A percentile compares a stretch with the other conserved stretches of the same genome.
These are phyloP conservation scores for Drosophila flavopinicola DNA, from an alignment of 2,888 invertebrate genomes.

Conservation along the genomic window DNA sequence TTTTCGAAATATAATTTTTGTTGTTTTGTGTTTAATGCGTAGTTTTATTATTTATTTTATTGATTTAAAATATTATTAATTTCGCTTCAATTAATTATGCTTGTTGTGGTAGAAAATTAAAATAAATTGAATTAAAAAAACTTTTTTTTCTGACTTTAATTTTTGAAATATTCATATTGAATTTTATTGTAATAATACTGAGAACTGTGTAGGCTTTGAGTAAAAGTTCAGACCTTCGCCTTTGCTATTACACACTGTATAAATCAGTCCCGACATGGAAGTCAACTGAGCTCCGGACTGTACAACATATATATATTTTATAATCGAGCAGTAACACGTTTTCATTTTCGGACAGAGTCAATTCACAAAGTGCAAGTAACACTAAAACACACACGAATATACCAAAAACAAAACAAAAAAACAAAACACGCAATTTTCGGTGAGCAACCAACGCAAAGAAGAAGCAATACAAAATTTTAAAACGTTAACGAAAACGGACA, in stretches of 20 bases:
- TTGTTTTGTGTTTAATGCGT: too few relatives aligned
- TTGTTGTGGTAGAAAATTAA: too few relatives aligned
- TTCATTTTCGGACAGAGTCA: conserved; percentile 27
- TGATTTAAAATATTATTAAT: too few relatives aligned
- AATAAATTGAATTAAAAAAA: too few relatives aligned
- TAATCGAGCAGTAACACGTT: conserved; percentile 25
- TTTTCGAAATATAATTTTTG: too few relatives aligned
- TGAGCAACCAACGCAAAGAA: neutral
- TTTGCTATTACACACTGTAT: conserved; percentile 31
- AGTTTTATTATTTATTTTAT: too few relatives aligned
- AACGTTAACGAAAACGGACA: conserved; percentile 4
- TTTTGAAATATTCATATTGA: too few relatives aligned
- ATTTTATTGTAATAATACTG: too few relatives aligned
- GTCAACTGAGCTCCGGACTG: conserved; percentile 19
- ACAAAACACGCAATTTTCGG: neutral
- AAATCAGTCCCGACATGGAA: conserved; percentile 26
- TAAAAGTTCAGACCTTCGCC: conserved; percentile 2
- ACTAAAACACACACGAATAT: conserved; percentile 1
- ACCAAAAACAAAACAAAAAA: neutral
- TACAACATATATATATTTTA: conserved; percentile 25
- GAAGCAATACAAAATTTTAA: conserved; percentile 13
- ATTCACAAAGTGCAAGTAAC: neutral
- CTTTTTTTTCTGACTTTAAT: too few relatives aligned
- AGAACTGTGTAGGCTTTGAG: too few relatives aligned
- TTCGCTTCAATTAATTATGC: too few relatives aligned